Evolutionary conservation across 2,797 vertebrate genomes (phyloP), one percentile per base, ranked within the genome.

Genomic region (Mastacembelus armatus): DNA sequence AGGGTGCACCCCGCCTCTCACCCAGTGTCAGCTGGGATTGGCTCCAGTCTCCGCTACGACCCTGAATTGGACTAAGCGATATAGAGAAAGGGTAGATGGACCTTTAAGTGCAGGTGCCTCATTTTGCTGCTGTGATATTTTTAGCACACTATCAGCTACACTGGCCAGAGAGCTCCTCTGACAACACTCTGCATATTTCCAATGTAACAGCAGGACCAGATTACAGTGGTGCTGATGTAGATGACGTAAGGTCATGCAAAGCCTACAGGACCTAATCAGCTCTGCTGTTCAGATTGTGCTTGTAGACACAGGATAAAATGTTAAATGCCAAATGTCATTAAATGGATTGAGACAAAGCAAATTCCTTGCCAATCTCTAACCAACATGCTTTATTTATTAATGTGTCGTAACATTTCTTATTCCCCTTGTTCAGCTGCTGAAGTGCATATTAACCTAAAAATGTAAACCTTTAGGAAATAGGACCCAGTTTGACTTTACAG

Each of bases 231-330:
- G 56, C 70, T 35, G 51, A 76, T 78, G 21, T 29, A 77, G 83
- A 85, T 88, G 87, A 90, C 90, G 89, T 68, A 89, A 91, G 58
- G 45, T 43, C 57, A 21, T 79, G 86, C 55, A 90, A 89, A 90
- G 59, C 26, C 67, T 71, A 26, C 42, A 73, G 65, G 55, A 65
- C 58, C 4, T n/a, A 4, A 58, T 65, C 39, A 10, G 65, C 21
- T 65, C 26, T 16, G 26, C 35, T 51, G 24, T 50, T 30, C 2
- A 10, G 24, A 43, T 4, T 40, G 9, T 7, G 15, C 29, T 58
- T 49, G 38, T 70, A 70, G n/a, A n/a, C 32, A 47, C 40, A 11
- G 38, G 18, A 22, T 60, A 19, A 50, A 38, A 51, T 55, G 49
- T 15, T 27, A 18, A 54, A 64, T 39, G 10, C 7, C 18, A 48